Base-by-base conservation (phyloP, 2,113 vertebrate species). In the Ophiodon elongatus region DNA sequence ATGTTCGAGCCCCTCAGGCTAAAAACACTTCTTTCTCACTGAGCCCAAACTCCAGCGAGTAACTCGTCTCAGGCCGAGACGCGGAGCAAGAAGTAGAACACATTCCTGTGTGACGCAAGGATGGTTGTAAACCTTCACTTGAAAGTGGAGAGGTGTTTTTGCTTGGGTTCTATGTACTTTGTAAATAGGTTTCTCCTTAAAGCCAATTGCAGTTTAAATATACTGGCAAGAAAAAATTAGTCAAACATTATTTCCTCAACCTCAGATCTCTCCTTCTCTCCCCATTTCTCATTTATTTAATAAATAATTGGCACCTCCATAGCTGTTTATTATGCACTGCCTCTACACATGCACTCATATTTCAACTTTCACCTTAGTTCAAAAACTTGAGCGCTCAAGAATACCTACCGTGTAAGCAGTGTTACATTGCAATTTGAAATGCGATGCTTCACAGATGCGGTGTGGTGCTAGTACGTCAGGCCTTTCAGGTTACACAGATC, bases 371-470 rank as follows among this genome's bases (percentile, higher is more conserved):
- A 64, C 64, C 73, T 73, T 73, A 83, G 57, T 59, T 76, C 27
- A 72, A 84, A 91, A 80, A 89, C 79, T 74, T 80, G 62, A 19
- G 77, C 27, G 45, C 73, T 70, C 39, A 35, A 57, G 50, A 87
- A 84, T 80, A 80, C 73, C 59, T 33, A 76, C 87, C 67, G 54
- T 72, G 76, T 66, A n/a, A 85, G 79, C 89, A 87, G 77, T 85
- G 79, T 91, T 91, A 84, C 63, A 37, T 57, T 60, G 68, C 85
- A 82, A 31, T 90, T 80, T 89, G 89, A 90, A 87, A 90, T 82
- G 87, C 77, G 83, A 91, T 59, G 75, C 77, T 82, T 60, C 8
- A 27, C 67, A 79, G 83, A 60, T 50, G 66, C 52, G 62, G 59
- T 52, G 80, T 82, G 60, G 71, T 83, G 82, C 77, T 8, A 2